These are phyloP conservation scores for Passer montanus DNA, from an alignment of 2,113 vertebrate genomes.

Conservation along the genomic window DNA sequence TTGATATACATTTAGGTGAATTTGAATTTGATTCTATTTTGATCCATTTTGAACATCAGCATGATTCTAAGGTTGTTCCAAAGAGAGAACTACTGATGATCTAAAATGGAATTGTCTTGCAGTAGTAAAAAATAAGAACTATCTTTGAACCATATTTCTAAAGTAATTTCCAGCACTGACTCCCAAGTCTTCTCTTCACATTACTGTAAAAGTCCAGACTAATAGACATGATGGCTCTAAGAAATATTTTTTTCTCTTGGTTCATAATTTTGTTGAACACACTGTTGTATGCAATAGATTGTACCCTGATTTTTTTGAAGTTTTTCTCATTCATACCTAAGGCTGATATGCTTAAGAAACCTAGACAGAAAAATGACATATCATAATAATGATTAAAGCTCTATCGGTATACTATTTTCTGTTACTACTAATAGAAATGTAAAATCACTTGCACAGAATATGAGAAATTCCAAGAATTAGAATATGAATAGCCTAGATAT, in stretches of 20 bases:
- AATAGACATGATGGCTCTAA: neutral
- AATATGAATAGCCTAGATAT: neutral
- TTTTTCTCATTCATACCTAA: neutral
- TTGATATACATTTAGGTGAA: neutral
- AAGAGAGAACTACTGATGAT: fast-evolving
- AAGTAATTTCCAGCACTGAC: neutral
- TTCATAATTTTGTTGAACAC: neutral
- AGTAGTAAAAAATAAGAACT: neutral
- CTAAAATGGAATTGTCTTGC: neutral
- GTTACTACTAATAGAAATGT: neutral
- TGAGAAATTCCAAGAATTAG: neutral
- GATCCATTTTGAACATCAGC: neutral
- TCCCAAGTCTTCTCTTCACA: neutral
- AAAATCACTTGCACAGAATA: neutral
- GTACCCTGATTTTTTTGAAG: neutral
- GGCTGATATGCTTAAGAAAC: neutral
- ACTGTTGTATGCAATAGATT: neutral
- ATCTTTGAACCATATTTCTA: neutral
- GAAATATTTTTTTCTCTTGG: neutral
- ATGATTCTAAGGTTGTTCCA: neutral
- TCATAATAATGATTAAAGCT: neutral
- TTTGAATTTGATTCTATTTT: neutral
- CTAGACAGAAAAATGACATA: neutral
- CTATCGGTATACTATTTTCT: neutral
- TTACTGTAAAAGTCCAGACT: neutral